Percentiles rank a stretch among this genome's conserved stretches.
Conservation (phyloP, 2,888 invertebrate genomes). For the Phytoseiulus persimilis region DNA sequence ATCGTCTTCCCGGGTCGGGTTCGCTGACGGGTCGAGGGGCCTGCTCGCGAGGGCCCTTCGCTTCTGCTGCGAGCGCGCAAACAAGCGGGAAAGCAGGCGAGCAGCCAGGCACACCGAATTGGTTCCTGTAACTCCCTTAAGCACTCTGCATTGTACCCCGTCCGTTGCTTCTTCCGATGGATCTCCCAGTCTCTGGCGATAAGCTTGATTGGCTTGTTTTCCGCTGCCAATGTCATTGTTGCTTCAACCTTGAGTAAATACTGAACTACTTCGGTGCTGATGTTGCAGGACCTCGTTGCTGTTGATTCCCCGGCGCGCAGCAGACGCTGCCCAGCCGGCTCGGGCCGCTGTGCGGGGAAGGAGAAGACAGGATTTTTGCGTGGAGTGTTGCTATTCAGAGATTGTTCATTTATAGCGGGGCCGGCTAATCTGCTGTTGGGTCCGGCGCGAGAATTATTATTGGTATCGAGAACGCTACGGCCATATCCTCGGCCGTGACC, state of each 20-base stretch:
- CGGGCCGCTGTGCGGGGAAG: no score
- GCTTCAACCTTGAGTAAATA: background rate
- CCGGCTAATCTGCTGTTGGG: no score
- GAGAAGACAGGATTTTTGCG: no score
- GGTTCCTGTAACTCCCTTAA: background rate
- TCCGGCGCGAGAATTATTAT: background rate
- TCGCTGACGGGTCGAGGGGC: background rate
- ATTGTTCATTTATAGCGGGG: no score
- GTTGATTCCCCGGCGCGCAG: background rate
- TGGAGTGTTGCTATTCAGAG: no score
- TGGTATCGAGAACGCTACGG: background rate
- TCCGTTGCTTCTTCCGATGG: background rate
- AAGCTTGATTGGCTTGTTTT: background rate
- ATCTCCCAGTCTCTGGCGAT: background rate
- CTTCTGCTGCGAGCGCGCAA: background rate
- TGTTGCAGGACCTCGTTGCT: background rate
- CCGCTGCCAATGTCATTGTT: background rate
- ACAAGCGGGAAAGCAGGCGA: background rate
- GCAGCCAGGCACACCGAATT: background rate
- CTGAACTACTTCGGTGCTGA: background rate
- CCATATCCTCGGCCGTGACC: background rate
- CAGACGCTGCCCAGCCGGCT: no score
- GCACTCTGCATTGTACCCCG: background rate
- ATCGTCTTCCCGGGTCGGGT: background rate
- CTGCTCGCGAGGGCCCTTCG: background rate